Percentiles rank a stretch among this genome's conserved stretches.
Conservation (phyloP, 1,140 invertebrate species). For the Drosophila sproati region DNA sequence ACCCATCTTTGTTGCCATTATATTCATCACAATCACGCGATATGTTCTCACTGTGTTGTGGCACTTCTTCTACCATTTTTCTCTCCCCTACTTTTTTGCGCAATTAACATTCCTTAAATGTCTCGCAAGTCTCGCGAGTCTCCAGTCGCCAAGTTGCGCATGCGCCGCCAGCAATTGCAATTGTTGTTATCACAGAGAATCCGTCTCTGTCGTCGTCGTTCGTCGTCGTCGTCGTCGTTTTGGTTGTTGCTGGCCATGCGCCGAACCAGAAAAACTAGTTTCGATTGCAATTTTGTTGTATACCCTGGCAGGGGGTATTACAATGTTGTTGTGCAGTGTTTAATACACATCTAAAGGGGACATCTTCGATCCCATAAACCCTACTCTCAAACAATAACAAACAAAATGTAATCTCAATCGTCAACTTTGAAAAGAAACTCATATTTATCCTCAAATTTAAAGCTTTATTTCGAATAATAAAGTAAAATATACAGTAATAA, state of each 20-base stretch:
- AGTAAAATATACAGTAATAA: too few species aligned
- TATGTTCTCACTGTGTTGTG: conserved; percentile 63
- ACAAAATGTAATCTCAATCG: too few species aligned
- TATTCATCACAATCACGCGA: conserved; percentile 75
- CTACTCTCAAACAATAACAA: too few species aligned
- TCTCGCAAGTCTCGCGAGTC: conserved; percentile 31
- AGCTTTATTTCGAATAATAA: too few species aligned
- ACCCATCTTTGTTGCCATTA: conserved; percentile 54
- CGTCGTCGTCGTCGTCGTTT: neutral
- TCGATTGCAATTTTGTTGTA: conserved; percentile 40
- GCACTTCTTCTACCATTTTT: neutral
- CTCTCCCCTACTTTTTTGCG: conserved; percentile 54
- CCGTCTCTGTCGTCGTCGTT: neutral
- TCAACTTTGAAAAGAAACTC: too few species aligned
- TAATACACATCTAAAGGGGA: neutral
- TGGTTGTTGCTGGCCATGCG: conserved; percentile 49
- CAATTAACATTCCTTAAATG: conserved; percentile 80
- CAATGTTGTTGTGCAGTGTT: neutral
- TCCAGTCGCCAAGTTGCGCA: conserved; percentile 48
- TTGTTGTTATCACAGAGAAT: conserved; percentile 70
- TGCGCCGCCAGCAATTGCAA: conserved; percentile 69
- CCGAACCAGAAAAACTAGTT: conserved; percentile 82
- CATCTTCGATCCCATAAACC: too few species aligned
- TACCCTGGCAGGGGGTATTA: neutral
- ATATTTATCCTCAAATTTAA: too few species aligned